Conservation (phyloP, 2,113 vertebrate species). For the Sylvietta virens region DNA sequence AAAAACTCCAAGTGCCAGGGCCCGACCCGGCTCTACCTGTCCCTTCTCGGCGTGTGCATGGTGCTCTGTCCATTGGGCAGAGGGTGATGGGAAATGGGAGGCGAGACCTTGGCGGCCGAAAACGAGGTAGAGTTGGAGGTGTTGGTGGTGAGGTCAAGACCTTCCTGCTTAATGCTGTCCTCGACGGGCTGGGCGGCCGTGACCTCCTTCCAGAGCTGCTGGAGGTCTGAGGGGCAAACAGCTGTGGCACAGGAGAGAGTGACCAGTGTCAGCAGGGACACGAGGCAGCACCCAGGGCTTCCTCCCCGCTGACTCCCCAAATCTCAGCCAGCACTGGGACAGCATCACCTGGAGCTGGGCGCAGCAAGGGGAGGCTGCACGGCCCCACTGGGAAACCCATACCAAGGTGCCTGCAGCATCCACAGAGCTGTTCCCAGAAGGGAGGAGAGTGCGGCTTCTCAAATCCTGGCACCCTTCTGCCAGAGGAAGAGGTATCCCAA, state of each 20-base stretch:
- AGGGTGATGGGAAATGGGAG: constrained; percentile 90
- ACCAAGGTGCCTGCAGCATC: not conserved
- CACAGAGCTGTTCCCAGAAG: fast-evolving
- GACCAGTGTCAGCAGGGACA: fast-evolving
- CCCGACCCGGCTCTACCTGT: constrained; percentile 78
- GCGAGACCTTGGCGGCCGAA: constrained; percentile 89
- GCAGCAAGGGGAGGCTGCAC: not conserved
- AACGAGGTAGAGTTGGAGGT: constrained; percentile 98
- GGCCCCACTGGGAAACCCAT: fast-evolving
- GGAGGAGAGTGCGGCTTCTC: not conserved
- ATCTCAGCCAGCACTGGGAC: not conserved
- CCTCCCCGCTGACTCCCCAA: not conserved
- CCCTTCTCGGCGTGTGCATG: constrained; percentile 94
- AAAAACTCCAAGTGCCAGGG: not conserved
- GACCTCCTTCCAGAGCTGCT: constrained; percentile 98
- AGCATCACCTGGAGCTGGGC: not conserved
- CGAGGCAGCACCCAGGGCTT: not conserved
- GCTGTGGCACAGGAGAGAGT: constrained; percentile 38
- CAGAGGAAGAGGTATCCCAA: not conserved
- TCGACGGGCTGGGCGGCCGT: constrained; percentile 84
- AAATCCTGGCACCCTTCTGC: fast-evolving
- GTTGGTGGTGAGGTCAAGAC: constrained; percentile 95
- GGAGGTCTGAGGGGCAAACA: constrained; percentile 94
- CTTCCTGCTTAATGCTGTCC: constrained; percentile 93
- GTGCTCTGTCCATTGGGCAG: constrained; percentile 93